Conservation (phyloP, 2,888 invertebrate species). For the Drosophila cracens region DNA sequence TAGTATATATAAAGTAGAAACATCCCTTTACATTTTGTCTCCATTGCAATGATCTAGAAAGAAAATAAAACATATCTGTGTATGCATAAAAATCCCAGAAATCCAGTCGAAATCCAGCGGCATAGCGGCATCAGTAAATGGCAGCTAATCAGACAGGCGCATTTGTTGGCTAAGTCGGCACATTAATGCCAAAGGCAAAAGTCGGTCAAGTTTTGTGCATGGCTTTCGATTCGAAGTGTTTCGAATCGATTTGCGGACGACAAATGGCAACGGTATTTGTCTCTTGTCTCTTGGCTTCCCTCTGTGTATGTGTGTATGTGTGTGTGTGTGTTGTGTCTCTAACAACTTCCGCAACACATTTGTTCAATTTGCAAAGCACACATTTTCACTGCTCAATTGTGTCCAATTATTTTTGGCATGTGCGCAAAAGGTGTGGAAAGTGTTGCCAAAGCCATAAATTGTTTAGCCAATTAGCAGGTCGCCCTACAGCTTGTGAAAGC, state of each 20-base stretch:
- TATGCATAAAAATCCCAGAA: not conserved
- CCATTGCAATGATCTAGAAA: not conserved
- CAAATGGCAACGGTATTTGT: conserved; percentile 63
- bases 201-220: conserved; percentile 62
- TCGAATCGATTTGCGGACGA: conserved; percentile 60
- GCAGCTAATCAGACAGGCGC: conserved; percentile 50
- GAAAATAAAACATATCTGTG: not conserved
- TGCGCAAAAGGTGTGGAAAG: conserved; percentile 76
- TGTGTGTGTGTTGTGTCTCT: conserved; percentile 29
- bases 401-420: conserved; percentile 75
- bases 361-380: conserved; percentile 72
- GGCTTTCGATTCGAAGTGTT: conserved; percentile 46
- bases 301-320: conserved; percentile 8
- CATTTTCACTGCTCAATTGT: conserved; percentile 72
- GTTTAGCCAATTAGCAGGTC: conserved; percentile 61
- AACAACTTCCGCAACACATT: conserved; percentile 79
- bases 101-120: not conserved
- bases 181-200: conserved; percentile 66
- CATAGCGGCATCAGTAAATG: not conserved
- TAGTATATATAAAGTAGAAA: not conserved
- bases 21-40: not conserved
- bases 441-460: conserved; percentile 73
- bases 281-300: conserved; percentile 25
- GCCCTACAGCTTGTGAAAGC: conserved; percentile 2
- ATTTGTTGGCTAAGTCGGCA: conserved; percentile 43